Evolutionary conservation across 2,888 invertebrate genomes (phyloP), one percentile per base, ranked within the genome.

Genomic region (Dimorphilus gyrociliatus): DNA sequence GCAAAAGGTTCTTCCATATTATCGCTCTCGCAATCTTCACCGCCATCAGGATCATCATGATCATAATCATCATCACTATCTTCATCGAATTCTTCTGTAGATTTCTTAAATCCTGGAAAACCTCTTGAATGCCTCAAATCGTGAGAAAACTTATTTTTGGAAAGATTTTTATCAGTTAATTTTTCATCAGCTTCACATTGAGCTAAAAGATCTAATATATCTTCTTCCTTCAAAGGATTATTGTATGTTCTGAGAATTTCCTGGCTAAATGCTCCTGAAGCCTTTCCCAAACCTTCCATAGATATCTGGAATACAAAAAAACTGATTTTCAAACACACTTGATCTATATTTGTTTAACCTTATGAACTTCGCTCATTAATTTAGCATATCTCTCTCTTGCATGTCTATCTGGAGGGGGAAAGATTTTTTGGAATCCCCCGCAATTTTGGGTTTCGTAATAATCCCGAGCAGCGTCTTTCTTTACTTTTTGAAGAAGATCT

Each of bases 361-460:
- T 39, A 32, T 53, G 55, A 2, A 55, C 46, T 10, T 47, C 44
- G 8, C 41, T 36, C 31, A 61, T 38, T 24, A 60, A 41, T 10
- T 42, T 44, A 23, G 54, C 42, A 37, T 55, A 59, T 26, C 47
- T 47, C 23, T 58, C 58, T 28, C 52, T 51, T 7, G 46, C 35
- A 4, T 42, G 44, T 29, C 44, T 49, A 38, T 59, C 59, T 17
- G 60, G 56, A 13, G 53, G 47, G 7, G 62, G 62, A 36, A 62
- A 62, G 17, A 61, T 55, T 32, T 57, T 47, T 14, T 50, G 46
- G 42, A 57, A 62, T 13, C 49, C 39, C 2, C 57, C 57, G 27
- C 49, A 45, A 42, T 60, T 53, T 23, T 53, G 36, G 32, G 55
- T 57, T 36, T 62, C 62, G 39, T 43, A 60, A 19, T 57, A 56